phyloP scores from a whole-genome alignment of 2,113 vertebrate genomes.

The Casuarius casuarius region DNA sequence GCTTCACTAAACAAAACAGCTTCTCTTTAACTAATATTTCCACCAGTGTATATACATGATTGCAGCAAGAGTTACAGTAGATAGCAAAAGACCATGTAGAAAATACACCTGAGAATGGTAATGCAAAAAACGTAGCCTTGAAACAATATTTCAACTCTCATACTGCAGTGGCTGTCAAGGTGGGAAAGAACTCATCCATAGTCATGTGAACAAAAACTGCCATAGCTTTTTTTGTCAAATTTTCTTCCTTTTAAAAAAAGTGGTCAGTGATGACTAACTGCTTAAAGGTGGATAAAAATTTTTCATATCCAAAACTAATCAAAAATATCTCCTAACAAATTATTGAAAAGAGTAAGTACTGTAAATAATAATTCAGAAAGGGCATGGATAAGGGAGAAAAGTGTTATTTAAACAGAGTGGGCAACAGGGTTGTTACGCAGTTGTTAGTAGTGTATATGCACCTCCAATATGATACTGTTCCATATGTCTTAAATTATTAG shows the following conservation, averaged over 20 bases:
- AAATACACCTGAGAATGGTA: not conserved
- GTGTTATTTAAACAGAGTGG: not conserved
- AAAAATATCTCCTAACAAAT: not conserved
- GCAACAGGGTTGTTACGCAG: not conserved
- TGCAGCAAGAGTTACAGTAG: not conserved
- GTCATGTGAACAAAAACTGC: not conserved
- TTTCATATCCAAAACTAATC: not conserved
- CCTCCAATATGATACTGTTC: not conserved
- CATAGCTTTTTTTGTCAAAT: not conserved
- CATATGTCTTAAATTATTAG: not conserved
- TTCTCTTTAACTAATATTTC: not conserved
- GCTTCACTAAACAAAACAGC: not conserved
- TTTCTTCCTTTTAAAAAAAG: not conserved
- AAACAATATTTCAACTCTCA: not conserved
- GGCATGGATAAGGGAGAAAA: not conserved
- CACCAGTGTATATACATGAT: rapidly evolving
- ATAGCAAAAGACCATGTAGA: not conserved
- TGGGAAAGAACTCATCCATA: not conserved
- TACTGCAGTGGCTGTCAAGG: not conserved
- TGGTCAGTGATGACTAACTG: not conserved
- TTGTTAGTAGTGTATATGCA: not conserved
- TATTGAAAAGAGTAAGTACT: not conserved
- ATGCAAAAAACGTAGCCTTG: not conserved
- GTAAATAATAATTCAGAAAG: not conserved
- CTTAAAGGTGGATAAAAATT: not conserved